A percentile compares a stretch with the other conserved stretches of the same genome.
These are phyloP conservation scores for Anisognathus igniventris DNA, from an alignment of 2,797 vertebrate species.

Conservation along the genomic window DNA sequence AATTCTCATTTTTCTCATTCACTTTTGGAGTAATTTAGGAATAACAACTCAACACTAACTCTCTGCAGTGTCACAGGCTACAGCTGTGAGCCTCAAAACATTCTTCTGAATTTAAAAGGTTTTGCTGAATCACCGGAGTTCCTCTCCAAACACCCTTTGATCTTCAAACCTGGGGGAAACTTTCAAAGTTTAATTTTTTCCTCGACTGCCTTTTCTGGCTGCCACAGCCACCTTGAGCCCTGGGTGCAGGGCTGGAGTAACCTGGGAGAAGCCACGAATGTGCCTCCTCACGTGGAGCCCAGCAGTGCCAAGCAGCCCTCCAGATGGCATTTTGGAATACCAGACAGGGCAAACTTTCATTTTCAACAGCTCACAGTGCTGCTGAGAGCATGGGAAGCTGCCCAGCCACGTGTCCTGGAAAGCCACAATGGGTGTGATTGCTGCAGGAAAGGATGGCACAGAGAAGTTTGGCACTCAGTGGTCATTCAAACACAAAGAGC, in stretches of 20 bases:
- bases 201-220: neutral
- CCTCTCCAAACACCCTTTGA: neutral
- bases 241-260: neutral
- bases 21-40: neutral
- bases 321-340: neutral
- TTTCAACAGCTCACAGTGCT: neutral
- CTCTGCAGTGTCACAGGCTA: neutral
- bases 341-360: neutral
- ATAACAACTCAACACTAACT: neutral
- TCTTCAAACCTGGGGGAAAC: neutral
- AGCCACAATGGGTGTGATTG: neutral
- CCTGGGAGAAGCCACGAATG: neutral
- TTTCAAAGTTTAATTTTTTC: neutral
- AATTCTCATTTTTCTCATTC: neutral
- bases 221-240: neutral
- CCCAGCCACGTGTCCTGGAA: neutral
- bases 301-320: neutral
- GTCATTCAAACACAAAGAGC: neutral
- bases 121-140: neutral
- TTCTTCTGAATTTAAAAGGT: neutral
- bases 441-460: neutral
- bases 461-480: neutral
- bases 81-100: neutral
- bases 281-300: neutral
- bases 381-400: neutral